Conservation (phyloP, 53 echinoderm and acorn worm genomes). For the Crossaster papposus region DNA sequence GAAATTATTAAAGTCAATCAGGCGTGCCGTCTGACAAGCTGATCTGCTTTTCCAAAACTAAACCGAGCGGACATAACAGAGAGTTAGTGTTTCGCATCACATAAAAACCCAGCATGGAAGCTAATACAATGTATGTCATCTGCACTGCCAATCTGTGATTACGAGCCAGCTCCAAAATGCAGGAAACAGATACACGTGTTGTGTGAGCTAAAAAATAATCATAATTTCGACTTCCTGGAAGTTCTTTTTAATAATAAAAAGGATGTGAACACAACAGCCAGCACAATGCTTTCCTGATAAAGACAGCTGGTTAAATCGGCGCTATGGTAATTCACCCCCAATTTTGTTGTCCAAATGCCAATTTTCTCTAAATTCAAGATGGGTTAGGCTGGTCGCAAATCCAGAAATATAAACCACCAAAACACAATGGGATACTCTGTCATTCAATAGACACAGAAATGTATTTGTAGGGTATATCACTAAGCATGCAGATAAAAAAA, state of each 20-base stretch:
- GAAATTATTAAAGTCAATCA: background rate
- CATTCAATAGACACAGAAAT: background rate
- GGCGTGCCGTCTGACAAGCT: background rate
- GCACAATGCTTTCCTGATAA: background rate
- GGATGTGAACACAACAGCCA: background rate
- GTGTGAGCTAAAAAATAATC: background rate
- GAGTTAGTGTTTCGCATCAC: background rate
- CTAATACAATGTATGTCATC: background rate
- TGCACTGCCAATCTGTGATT: too few relatives aligned
- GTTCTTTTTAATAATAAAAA: background rate
- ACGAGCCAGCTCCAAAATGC: background rate
- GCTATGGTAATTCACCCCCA: conserved; percentile 3
- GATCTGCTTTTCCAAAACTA: background rate
- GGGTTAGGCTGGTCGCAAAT: background rate
- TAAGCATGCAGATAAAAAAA: background rate
- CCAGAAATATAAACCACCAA: background rate
- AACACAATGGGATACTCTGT: background rate
- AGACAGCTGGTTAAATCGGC: background rate
- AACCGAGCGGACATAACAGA: background rate
- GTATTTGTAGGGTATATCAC: background rate
- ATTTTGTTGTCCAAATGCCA: background rate
- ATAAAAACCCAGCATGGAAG: background rate
- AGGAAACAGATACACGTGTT: conserved; percentile 3
- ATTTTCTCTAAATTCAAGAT: background rate
- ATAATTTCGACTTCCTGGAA: background rate